Evolutionary conservation across 2,888 invertebrate species (phyloP).

Genomic region (Cerastis rubricosa): DNA sequence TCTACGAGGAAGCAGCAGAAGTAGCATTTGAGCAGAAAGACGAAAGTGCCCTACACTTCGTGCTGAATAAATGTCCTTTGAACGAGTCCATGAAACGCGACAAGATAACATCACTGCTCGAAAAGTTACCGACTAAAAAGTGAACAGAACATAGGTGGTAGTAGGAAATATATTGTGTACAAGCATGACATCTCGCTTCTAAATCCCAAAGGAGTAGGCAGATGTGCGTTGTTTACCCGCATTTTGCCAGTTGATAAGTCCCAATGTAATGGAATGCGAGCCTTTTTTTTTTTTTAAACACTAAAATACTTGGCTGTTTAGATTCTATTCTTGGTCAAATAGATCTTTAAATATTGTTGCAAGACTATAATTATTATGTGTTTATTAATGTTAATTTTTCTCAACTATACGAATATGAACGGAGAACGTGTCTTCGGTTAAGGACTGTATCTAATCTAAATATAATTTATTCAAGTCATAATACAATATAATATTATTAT

Average conservation of each 20-base stretch:
- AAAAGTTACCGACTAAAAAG: slow-evolving; percentile 79
- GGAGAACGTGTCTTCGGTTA: not conserved
- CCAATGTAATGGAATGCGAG: not conserved
- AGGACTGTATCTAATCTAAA: not conserved
- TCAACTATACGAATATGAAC: not conserved
- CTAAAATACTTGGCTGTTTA: not conserved
- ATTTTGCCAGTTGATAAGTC: not conserved
- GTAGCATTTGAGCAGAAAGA: slow-evolving; percentile 95
- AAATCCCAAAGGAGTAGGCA: not conserved
- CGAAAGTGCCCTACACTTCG: slow-evolving; percentile 92
- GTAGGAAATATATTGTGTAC: slow-evolving; percentile 23
- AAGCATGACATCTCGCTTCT: not conserved
- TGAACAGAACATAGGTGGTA: slow-evolving; percentile 57
- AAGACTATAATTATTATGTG: not conserved
- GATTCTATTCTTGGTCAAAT: not conserved
- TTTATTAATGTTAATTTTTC: not conserved
- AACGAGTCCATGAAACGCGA: slow-evolving; percentile 78
- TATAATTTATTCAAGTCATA: slow-evolving; percentile 20
- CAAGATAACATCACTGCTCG: slow-evolving; percentile 79
- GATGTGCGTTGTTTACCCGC: not conserved
- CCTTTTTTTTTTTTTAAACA: not conserved
- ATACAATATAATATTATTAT: not conserved
- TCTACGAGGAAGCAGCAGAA: slow-evolving; percentile 94
- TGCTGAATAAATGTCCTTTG: slow-evolving; percentile 92
- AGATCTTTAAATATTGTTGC: not conserved